Percentiles rank a stretch among this genome's conserved stretches.
These are phyloP conservation scores for Calyptomena viridis DNA, from an alignment of 2,113 vertebrate genomes.

Conservation along the genomic window DNA sequence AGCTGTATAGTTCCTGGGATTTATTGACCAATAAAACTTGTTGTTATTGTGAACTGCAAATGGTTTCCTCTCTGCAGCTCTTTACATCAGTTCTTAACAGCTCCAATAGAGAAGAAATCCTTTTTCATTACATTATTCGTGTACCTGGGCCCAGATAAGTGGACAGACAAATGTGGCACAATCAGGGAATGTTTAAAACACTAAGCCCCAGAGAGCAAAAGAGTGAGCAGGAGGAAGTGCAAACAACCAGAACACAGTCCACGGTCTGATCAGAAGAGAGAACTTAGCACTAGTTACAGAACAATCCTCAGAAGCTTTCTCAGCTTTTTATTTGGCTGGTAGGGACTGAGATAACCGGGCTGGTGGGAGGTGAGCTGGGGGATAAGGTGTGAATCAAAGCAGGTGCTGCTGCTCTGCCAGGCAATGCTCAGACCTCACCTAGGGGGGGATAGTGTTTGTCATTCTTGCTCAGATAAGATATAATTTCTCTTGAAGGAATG, in stretches of 20 bases:
- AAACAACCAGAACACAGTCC: conserved; percentile 38
- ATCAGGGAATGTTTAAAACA: not conserved
- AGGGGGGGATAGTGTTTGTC: conserved; percentile 9
- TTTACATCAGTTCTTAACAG: conserved; percentile 47
- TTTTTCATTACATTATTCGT: conserved; percentile 42
- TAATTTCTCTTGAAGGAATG: conserved; percentile 58
- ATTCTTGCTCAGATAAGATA: conserved; percentile 6
- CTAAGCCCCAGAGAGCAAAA: not conserved
- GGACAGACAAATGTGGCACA: conserved; percentile 55
- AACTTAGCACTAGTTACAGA: conserved; percentile 12
- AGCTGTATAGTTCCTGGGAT: conserved; percentile 42
- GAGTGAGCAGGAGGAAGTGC: not conserved
- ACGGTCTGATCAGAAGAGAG: conserved; percentile 8
- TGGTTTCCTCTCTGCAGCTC: conserved; percentile 40
- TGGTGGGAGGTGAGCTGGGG: conserved; percentile 19
- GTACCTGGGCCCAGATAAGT: conserved; percentile 35
- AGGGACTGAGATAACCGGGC: conserved; percentile 54
- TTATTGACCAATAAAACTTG: conserved; percentile 61
- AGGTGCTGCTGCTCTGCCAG: conserved; percentile 50
- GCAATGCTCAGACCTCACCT: not conserved
- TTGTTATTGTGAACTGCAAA: conserved; percentile 56
- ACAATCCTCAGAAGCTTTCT: conserved; percentile 41
- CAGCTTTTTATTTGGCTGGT: conserved; percentile 38
- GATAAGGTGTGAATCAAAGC: conserved; percentile 47
- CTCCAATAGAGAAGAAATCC: conserved; percentile 28